Evolutionary conservation across 2,888 invertebrate species (phyloP), one percentile per base, ranked within the genome.

Genomic region (Geophilus truncorum): DNA sequence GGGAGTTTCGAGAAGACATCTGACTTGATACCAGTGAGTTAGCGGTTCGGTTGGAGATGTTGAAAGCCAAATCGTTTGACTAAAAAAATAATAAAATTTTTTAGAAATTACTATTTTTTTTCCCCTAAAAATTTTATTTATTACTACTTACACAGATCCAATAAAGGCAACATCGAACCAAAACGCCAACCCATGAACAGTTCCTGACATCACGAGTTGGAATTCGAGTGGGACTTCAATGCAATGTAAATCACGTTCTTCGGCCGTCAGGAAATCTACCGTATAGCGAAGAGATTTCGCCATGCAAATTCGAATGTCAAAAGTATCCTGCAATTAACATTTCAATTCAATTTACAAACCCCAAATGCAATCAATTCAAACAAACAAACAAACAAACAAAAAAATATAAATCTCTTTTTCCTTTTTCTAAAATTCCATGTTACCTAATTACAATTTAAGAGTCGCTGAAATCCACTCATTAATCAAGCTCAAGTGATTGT

Each of bases 121-220:
- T 57, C 15, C 75, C 28, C 28, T 4, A 75, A 57, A n/a, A n/a
- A n/a, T n/a, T n/a, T n/a, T 57, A 23, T 77, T 34, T 2, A 32
- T 77, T 21, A 45, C 28, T 79, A 80, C 81, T 83, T 82, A 83
- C 83, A 92, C 92, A 76, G 92, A 92, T 45, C 98, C 98, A 81
- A 94, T 92, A 88, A 99, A 98, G 83, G 97, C 93, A 28, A 98
- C 98, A 89, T 99, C 98, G 87, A 99, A 99, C 98, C 99, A 99
- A 89, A 99, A 98, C 21, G 98, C 98, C 83, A 99, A 89, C 0
- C 98, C 98, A 85, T 99, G 98, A 84, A 98, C 94, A 78, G 96
- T 95, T 30, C 97, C 97, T 0, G 97, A 94, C 87, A 96, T 95
- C 84, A 94, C 90, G 84, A 97, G 90, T 85, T 94, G 94, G 89